Evolutionary conservation across 2,113 vertebrate genomes (phyloP).

Genomic region (Alectura lathami): DNA sequence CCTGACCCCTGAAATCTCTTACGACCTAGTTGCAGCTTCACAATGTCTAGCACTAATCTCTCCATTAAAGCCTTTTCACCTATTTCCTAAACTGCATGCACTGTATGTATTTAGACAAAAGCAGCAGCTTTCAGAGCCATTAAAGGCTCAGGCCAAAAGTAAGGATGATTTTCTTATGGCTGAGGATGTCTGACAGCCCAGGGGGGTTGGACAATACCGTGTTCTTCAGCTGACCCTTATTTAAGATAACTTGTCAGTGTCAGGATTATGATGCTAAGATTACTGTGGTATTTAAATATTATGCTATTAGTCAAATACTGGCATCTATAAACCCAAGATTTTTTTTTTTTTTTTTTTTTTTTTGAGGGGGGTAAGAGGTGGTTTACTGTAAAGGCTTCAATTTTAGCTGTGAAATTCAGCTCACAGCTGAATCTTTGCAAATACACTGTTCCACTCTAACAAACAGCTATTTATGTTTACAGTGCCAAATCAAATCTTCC

Average conservation of each 20-base stretch:
- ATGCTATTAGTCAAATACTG: constrained; percentile 57
- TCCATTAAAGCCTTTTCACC: constrained; percentile 81
- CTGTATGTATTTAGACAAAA: constrained; percentile 75
- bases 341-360: background rate
- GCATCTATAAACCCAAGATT: constrained; percentile 42
- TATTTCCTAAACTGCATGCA: constrained; percentile 57
- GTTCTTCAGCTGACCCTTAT: constrained; percentile 54
- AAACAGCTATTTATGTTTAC: background rate
- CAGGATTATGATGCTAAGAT: constrained; percentile 58
- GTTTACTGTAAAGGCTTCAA: background rate
- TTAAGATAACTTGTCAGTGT: constrained; percentile 54
- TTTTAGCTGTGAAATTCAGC: constrained; percentile 26
- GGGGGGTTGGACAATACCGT: background rate
- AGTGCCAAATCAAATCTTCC: background rate
- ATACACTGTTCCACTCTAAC: background rate
- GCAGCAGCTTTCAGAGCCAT: constrained; percentile 78
- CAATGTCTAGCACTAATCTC: constrained; percentile 75
- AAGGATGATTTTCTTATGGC: constrained; percentile 77
- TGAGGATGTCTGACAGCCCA: constrained; percentile 53
- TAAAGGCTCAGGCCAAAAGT: constrained; percentile 79
- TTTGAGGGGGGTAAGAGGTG: background rate
- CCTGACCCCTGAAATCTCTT: constrained; percentile 79
- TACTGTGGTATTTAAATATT: constrained; percentile 69
- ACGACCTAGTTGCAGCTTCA: constrained; percentile 66
- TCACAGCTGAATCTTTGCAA: background rate